These are phyloP conservation scores for Phthorimaea operculella DNA, from an alignment of 1,140 invertebrate species.

Conservation along the genomic window DNA sequence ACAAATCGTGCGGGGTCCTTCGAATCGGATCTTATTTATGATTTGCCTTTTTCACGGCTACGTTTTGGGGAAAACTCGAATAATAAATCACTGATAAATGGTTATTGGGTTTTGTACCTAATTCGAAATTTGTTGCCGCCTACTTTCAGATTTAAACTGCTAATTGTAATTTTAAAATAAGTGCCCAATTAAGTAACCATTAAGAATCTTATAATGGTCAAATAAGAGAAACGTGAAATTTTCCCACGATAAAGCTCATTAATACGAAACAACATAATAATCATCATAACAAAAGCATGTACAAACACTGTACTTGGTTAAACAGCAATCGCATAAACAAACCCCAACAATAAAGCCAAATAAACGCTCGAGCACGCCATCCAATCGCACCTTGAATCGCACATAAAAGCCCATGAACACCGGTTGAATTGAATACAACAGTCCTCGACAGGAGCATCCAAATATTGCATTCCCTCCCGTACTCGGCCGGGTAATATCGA, in stretches of 20 bases:
- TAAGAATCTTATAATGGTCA: background rate
- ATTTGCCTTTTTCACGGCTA: slow-evolving; percentile 67
- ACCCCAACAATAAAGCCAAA: slow-evolving; percentile 67
- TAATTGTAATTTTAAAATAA: background rate
- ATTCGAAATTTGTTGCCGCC: slow-evolving; percentile 3
- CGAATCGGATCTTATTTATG: slow-evolving; percentile 69
- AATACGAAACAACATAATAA: slow-evolving; percentile 60
- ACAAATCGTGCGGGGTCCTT: too few relatives aligned
- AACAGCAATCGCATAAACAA: slow-evolving; percentile 68
- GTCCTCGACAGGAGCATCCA: slow-evolving; percentile 54
- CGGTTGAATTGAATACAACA: slow-evolving; percentile 60
- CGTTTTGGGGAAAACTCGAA: slow-evolving; percentile 62
- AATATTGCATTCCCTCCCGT: slow-evolving; percentile 54
- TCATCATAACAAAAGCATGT: slow-evolving; percentile 65
- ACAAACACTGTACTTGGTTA: slow-evolving; percentile 60
- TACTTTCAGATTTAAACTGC: background rate
- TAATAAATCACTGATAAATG: slow-evolving; percentile 63
- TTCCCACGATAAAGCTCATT: slow-evolving; percentile 45
- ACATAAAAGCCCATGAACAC: slow-evolving; percentile 65
- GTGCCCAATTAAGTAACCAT: background rate
- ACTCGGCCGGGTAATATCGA: slow-evolving; percentile 62
- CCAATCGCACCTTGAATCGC: slow-evolving; percentile 67
- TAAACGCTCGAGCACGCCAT: slow-evolving; percentile 66
- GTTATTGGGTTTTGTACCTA: slow-evolving; percentile 46
- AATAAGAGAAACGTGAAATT: slow-evolving; percentile 16